Evolutionary conservation across 2,888 invertebrate species (phyloP), one percentile per base, ranked within the genome.

Genomic region (Xiphydria camelus): DNA sequence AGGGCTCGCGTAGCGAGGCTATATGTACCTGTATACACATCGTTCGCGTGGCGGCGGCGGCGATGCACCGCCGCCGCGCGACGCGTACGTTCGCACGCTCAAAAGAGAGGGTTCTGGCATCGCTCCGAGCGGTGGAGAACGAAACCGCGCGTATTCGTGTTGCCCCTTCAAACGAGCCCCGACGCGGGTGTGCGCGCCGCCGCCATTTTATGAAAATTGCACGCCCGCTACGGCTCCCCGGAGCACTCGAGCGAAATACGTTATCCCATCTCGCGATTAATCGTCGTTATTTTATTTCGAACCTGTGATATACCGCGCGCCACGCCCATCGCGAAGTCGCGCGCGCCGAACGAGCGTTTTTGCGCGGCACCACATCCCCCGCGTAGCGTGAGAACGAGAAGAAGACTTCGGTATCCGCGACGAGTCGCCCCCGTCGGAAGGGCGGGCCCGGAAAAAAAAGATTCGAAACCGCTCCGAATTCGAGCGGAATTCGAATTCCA

Each of bases 191-290:
- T 34, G 42, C 44, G 47, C 46, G 53, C 49, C 55, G 44, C 48
- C 49, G 57, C 57, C 62, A 65, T 68, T 69, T 68, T 66, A 69
- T 65, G 66, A 70, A 70, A 70, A 70, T 70, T 68, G 61, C 61
- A 64, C 58, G 57, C 53, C 53, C 56, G 49, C 55, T 61, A 52
- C 59, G 59, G 52, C 52, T 60, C 53, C 56, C 57, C 48, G 48
- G 49, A 59, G 58, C 51, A 49, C 45, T 53, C 53, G 31, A 41
- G 41, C 52, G 53, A 61, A 66, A 62, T 63, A 66, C 60, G 62
- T 61, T 65, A 51, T 37, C 47, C 56, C 57, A 59, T 59, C 56
- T 53, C 53, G 53, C 58, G 62, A 66, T 65, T 67, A 67, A 69
- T 63, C 52, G 56, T 56, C 55, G 57, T 64, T 64, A 64, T 62